phyloP scores from a whole-genome alignment of 92 coral and sea anemone genomes.

The Pocillopora grandis region DNA sequence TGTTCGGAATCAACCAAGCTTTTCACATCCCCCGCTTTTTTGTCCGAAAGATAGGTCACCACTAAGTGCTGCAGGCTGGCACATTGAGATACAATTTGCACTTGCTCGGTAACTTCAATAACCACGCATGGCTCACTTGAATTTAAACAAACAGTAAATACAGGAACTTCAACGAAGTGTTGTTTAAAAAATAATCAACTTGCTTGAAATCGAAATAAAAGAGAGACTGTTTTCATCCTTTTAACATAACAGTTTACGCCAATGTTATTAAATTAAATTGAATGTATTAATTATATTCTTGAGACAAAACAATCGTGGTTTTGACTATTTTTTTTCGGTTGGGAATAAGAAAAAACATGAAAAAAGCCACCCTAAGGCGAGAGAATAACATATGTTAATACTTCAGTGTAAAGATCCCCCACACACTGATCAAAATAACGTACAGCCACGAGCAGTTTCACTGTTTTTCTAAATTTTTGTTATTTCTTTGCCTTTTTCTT shows the following conservation, averaged over 20 bases:
- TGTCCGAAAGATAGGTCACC: background rate
- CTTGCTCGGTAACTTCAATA: background rate
- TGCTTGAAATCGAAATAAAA: background rate
- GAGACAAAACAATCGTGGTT: conserved; percentile 12
- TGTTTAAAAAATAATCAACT: background rate
- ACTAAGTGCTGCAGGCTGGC: background rate
- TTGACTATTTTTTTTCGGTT: background rate
- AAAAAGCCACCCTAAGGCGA: conserved; percentile 1
- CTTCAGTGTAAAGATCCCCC: background rate
- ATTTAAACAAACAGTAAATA: background rate
- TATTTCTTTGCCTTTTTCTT: background rate
- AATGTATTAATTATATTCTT: conserved; percentile 9
- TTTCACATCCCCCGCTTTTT: background rate
- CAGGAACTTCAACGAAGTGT: background rate
- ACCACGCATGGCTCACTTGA: background rate
- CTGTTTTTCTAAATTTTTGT: background rate
- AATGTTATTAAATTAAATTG: background rate
- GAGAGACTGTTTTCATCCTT: background rate
- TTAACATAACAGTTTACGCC: background rate
- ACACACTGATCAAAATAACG: background rate
- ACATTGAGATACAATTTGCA: conserved; percentile 7
- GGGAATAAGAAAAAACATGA: background rate
- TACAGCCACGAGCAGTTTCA: background rate
- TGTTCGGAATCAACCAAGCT: background rate
- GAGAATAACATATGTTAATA: background rate